Base-by-base conservation (phyloP, 1,140 invertebrate genomes). In the Aphelenchoides fujianensis region DNA sequence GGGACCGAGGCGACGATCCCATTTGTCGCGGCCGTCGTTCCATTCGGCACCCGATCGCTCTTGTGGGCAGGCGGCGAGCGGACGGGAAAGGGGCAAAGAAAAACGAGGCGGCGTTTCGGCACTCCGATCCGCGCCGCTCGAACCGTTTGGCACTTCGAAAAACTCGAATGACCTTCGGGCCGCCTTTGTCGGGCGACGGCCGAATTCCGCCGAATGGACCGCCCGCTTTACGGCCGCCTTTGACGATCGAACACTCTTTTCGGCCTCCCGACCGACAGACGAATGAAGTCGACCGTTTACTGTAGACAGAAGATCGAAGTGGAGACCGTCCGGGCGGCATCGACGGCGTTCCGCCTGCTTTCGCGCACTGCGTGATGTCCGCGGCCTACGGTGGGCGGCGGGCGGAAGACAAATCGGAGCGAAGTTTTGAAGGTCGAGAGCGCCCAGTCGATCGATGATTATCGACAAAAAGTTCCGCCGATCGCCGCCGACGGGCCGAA, bases 131-230 rank as follows among this genome's bases (percentile, higher is more conserved):
- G 41, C 12, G 12, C 41, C 12, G 23, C 41, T 23, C 12, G 23
- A 48, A 48, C 41, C 12, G 41, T 48, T 48, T 48, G 41, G 41
- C 41, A 48, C 41, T 48, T 48, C 41, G 41, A 48, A 48, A 48
- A 48, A 48, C 12, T 48, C 41, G 23, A 48, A 48, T 48, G n/a
- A n/a, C n/a, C n/a, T n/a, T n/a, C n/a, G 41, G 41, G 23, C 41
- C 41, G 41, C 41, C 23, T 48, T 48, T 48, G 41, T n/a, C n/a
- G n/a, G n/a, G 41, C 41, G 41, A 23, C 41, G 12, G 12, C 41
- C 12, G 23, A 48, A 48, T 48, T 48, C 41, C 12, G 41, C 41
- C 12, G 12, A 48, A 12, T 48, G 41, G 41, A 48, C 23, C 41
- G 41, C 41, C 12, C 41, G 41, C n/a, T 48, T 48, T 48, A 48